Base-by-base conservation (phyloP, 2,797 vertebrate genomes). In the Astyanax mexicanus region DNA sequence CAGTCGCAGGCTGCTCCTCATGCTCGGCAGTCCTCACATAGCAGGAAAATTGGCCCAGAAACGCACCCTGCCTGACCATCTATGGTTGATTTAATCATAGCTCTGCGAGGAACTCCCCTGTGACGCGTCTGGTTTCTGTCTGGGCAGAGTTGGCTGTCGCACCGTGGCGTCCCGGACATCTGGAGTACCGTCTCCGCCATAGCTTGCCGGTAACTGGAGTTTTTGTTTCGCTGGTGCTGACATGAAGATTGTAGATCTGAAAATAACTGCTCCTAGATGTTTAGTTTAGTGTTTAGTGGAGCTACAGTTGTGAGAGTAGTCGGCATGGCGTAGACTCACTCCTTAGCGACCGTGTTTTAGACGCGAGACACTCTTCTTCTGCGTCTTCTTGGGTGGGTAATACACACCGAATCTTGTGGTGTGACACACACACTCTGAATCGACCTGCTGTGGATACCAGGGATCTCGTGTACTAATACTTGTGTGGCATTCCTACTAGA, bases 81-180 rank as follows among this genome's bases (percentile, higher is more conserved):
- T 84, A 68, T 69, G 75, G 66, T 80, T 79, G 84, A 74, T 83
- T 80, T 87, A 89, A 89, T 91, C 88, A 90, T 83, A 85, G 83
- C 84, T 82, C 84, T 87, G 77, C 54, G 54, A 73, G 13, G 73
- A 86, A 83, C 87, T 83, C 74, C 85, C 84, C 77, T 78, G 85
- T 79, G 88, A 88, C 60, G 64, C 75, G 79, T 87, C 89, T 86
- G 85, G 77, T 87, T 86, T 88, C 83, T 88, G 87, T 90, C 88
- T 89, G 84, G 81, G 73, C 61, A 40, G 65, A 80, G 79, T 80
- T 60, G 55, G 79, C 79, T 57, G 42, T 79, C 54, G 72, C 51
- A 32, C 75, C 21, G 25, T 60, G 66, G 69, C 86, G 82, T 87
- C 86, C 80, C 76, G 81, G 82, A 88, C 85, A 77, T 81, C 82